Percentiles rank a stretch among this genome's conserved stretches.
Conservation (phyloP, 2,113 vertebrate genomes). For the Pseudopipra pipra region DNA sequence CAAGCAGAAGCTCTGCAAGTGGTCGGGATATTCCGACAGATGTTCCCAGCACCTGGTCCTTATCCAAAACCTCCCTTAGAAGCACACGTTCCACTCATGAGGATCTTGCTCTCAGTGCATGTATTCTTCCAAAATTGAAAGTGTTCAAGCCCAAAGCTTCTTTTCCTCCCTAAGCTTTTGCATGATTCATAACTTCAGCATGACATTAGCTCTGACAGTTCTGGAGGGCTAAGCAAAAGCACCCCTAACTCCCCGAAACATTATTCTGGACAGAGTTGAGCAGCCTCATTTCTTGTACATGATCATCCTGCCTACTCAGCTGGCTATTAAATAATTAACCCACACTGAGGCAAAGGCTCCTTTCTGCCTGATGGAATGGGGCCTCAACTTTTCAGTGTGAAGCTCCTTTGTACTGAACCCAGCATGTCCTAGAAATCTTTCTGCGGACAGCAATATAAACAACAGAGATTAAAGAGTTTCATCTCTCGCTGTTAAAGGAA, state of each 20-base stretch:
- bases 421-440: not conserved
- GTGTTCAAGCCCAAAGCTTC: not conserved
- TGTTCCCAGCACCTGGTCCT: not conserved
- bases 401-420: not conserved
- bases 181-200: accelerated
- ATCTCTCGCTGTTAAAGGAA: not conserved
- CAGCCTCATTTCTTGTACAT: not conserved
- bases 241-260: not conserved
- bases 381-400: not conserved
- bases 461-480: not conserved
- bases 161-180: not conserved
- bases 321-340: conserved; percentile 16
- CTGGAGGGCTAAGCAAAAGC: not conserved
- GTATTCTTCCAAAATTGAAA: not conserved
- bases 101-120: not conserved
- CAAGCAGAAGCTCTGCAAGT: not conserved
- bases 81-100: not conserved
- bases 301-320: not conserved
- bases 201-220: not conserved
- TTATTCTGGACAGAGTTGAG: not conserved
- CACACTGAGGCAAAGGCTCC: not conserved
- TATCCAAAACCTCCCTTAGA: not conserved
- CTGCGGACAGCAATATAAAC: not conserved
- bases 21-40: not conserved
- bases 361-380: not conserved